phyloP scores from a whole-genome alignment of 2,888 invertebrate species.

The Eulithis testata region DNA sequence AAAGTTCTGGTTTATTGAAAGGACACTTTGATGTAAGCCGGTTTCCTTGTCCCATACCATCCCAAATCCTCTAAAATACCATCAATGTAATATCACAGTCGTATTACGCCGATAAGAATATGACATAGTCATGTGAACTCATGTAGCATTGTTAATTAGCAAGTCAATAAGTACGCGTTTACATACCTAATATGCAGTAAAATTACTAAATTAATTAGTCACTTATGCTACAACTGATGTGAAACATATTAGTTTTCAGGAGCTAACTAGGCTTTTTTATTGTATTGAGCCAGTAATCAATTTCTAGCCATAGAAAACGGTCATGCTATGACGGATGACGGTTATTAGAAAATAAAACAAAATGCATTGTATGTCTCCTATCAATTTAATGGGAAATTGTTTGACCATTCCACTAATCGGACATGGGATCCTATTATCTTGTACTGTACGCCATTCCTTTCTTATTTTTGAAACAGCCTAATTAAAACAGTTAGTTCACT shows the following conservation, averaged over 20 bases:
- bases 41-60: neutral
- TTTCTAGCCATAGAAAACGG: neutral
- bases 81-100: neutral
- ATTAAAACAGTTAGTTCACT: too few relatives aligned
- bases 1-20: slow-evolving; percentile 1
- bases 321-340: neutral
- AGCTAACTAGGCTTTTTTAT: too few relatives aligned
- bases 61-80: neutral
- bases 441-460: slow-evolving; percentile 13
- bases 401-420: slow-evolving; percentile 19
- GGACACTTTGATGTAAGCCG: slow-evolving; percentile 4
- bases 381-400: slow-evolving; percentile 20
- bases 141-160: too few relatives aligned
- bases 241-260: too few relatives aligned
- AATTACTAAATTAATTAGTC: too few relatives aligned
- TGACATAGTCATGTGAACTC: too few relatives aligned
- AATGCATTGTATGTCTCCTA: slow-evolving; percentile 1
- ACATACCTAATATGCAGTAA: too few relatives aligned
- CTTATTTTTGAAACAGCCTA: neutral
- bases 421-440: slow-evolving; percentile 18
- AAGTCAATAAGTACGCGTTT: too few relatives aligned
- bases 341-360: neutral
- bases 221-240: too few relatives aligned
- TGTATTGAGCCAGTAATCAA: too few relatives aligned
- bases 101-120: too few relatives aligned